Evolutionary conservation across 2,113 vertebrate species (phyloP), one percentile per base, ranked within the genome.

Genomic region (Trichechus manatus): DNA sequence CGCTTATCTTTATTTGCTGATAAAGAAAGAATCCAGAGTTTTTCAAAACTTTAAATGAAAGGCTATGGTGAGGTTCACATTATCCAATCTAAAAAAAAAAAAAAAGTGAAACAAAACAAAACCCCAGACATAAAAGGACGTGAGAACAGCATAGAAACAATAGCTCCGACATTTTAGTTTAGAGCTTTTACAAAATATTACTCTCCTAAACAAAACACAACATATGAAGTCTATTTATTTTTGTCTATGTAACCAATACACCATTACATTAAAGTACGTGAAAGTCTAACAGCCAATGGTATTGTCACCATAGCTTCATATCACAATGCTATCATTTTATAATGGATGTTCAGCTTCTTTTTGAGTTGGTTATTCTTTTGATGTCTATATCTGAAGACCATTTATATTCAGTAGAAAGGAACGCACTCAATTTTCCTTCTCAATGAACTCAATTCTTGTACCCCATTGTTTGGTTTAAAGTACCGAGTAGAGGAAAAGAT

Each of bases 1-100:
- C 83, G 97, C 98, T 99, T 99, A 99, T 99, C 98, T 99, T 99
- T 99, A 98, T 99, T 98, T 98, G 98, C 98, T 98, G 98, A 97
- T 98, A 97, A 98, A 98, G 98, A 99, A 97, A 98, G 97, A 98
- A 98, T 98, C 98, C 98, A 99, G 98, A 98, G 96, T 97, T 98
- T 98, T 94, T 87, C 95, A 97, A 95, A 97, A 95, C 82, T 97
- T 98, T 98, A 98, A 98, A 96, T 94, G 95, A 97, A 98, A 98
- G 90, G 80, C 85, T 96, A 83, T 81, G 97, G 83, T 86, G 94
- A 97, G 97, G 93, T 97, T 98, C 96, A 96, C 94, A 97, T 98
- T 98, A 97, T 88, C 96, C 91, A 93, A 53, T 79, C 86, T 97
- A 93, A 97, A 90, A 87, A 95, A 93, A 83, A 86, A 97, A 96